Conservation (phyloP, 30 jellyfish, hydroid and myxozoan genomes). For the Euphysa ruthae region DNA sequence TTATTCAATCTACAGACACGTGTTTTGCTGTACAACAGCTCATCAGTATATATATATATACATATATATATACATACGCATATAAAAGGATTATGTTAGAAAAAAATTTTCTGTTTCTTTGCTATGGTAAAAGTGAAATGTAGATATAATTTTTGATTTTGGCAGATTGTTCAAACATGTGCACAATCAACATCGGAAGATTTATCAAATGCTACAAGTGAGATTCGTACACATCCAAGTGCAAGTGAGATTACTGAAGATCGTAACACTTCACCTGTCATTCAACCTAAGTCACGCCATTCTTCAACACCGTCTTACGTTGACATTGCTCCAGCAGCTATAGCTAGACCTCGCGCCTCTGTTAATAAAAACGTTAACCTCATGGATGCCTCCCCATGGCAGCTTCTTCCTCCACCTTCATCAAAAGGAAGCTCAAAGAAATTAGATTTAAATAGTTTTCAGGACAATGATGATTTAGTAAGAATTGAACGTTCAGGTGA, state of each 20-base stretch:
- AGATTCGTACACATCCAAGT: conserved; percentile 13
- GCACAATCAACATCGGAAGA: conserved; percentile 19
- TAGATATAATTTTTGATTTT: neutral
- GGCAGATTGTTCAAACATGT: conserved; percentile 6
- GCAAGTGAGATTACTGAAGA: neutral
- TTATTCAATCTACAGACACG: too few species aligned
- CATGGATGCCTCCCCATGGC: conserved; percentile 93
- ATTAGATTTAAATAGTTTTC: conserved; percentile 10
- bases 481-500: conserved; percentile 9
- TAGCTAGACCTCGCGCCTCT: conserved; percentile 87
- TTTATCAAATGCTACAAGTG: conserved; percentile 2
- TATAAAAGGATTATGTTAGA: too few species aligned
- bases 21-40: too few species aligned
- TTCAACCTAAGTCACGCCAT: neutral
- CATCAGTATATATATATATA: too few species aligned
- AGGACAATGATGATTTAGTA: neutral
- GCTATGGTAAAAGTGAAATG: too few species aligned
- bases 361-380: conserved; percentile 51
- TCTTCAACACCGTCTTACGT: conserved; percentile 2
- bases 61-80: too few species aligned
- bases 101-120: too few species aligned
- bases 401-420: conserved; percentile 89
- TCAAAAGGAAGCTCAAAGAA: conserved; percentile 44
- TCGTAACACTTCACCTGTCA: neutral
- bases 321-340: conserved; percentile 44